phyloP scores from a whole-genome alignment of 2,888 invertebrate species.

The Nymphalis urticae region DNA sequence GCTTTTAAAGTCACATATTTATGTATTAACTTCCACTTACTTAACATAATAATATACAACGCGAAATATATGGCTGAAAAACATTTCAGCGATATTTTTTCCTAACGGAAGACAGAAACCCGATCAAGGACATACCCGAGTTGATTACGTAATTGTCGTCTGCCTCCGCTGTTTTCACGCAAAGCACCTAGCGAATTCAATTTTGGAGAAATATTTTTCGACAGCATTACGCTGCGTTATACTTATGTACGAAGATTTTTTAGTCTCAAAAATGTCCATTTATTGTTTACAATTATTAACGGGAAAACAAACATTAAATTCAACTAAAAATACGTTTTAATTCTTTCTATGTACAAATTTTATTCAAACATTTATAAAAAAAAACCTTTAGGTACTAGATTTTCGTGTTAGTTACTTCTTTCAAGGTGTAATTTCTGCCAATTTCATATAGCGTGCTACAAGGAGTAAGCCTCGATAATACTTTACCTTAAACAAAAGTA shows the following conservation, averaged over 20 bases:
- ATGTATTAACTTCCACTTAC: too few relatives aligned
- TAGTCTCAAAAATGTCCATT: not conserved
- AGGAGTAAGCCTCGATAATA: constrained; percentile 40
- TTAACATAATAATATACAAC: too few relatives aligned
- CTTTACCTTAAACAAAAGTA: constrained; percentile 29
- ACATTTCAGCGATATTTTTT: constrained; percentile 28
- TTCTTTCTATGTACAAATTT: not conserved
- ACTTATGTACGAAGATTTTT: not conserved
- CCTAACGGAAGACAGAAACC: constrained; percentile 31
- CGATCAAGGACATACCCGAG: constrained; percentile 32
- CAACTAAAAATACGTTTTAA: constrained; percentile 1
- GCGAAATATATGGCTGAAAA: not conserved
- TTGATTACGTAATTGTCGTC: constrained; percentile 36
- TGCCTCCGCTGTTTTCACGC: constrained; percentile 26
- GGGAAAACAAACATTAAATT: too few relatives aligned
- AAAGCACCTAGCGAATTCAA: constrained; percentile 19
- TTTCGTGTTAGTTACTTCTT: constrained; percentile 46
- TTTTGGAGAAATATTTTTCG: constrained; percentile 8
- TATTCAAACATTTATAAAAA: too few relatives aligned
- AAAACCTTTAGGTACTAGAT: constrained; percentile 25
- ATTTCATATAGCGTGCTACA: constrained; percentile 51
- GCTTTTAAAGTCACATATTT: too few relatives aligned
- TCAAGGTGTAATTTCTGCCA: constrained; percentile 49
- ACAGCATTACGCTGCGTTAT: not conserved
- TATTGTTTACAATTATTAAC: too few relatives aligned